Evolutionary conservation across 2,888 invertebrate species (phyloP).

Genomic region (Meteorus colon): DNA sequence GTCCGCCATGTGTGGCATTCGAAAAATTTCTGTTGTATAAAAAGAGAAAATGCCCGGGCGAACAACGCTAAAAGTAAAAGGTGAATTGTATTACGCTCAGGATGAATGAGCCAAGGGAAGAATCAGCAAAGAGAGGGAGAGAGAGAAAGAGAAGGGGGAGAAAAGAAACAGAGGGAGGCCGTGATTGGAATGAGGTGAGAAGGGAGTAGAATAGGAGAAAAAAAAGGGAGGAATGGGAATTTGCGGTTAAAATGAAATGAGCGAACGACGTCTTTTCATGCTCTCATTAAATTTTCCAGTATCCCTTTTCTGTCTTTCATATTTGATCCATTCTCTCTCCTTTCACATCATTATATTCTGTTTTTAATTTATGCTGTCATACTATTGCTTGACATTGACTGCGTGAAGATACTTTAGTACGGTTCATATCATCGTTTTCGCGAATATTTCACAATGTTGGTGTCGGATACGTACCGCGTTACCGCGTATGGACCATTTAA

Average conservation of each 20-base stretch:
- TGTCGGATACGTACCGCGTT: neutral
- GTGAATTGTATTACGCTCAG: conserved; percentile 48
- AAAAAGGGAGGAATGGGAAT: conserved; percentile 49
- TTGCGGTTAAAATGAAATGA: conserved; percentile 51
- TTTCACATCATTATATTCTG: neutral
- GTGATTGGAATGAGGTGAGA: too few relatives aligned
- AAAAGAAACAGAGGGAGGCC: neutral
- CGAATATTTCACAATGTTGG: neutral
- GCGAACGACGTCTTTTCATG: conserved; percentile 43
- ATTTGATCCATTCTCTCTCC: conserved; percentile 20
- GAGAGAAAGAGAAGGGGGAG: conserved; percentile 34
- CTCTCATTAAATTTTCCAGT: conserved; percentile 49
- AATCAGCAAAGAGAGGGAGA: conserved; percentile 39
- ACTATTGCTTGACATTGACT: conserved; percentile 5
- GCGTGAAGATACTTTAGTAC: neutral
- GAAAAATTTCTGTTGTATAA: conserved; percentile 12
- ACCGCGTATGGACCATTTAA: conserved; percentile 43
- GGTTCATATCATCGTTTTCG: neutral
- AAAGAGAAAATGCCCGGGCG: conserved; percentile 21
- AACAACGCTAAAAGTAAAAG: conserved; percentile 45
- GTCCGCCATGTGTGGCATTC: conserved; percentile 1
- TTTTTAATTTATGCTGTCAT: conserved; percentile 14
- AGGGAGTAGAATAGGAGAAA: conserved; percentile 15
- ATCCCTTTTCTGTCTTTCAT: conserved; percentile 35
- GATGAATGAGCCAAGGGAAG: conserved; percentile 2